Base-by-base conservation (phyloP, 2,797 vertebrate genomes). In the Poeciliopsis presidionis region DNA sequence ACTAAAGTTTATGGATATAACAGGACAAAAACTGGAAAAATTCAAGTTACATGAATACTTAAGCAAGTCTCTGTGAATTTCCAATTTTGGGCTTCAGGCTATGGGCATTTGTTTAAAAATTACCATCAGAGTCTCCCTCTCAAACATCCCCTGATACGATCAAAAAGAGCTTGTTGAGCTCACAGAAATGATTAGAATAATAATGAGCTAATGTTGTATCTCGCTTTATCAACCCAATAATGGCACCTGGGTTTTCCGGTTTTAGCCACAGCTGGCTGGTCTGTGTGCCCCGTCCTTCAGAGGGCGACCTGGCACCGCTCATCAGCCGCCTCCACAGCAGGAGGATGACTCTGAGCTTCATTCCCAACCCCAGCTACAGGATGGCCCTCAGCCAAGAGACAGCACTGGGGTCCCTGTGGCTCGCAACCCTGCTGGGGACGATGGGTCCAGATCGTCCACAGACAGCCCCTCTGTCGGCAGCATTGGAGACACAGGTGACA, bases 401-500 rank as follows among this genome's bases (percentile, higher is more conserved):
- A 8, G 18, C 70, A 39, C 61, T 0, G 16, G 22, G 13, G 70
- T 80, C 43, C 73, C 88, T 1, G 12, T 65, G 25, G 81, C 74
- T 72, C 47, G 72, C 4, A 1, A 67, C 81, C 25, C 88, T 0
- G 25, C 81, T 3, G 46, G 83, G 30, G 91, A 94, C 65, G 85
- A 92, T 0, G 93, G 90, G 63, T 94, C 95, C 86, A 93, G 90
- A 83, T 97, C 96, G 18, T 96, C 96, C 75, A 96, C 93, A 0
- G 97, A 96, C 70, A 96, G 95, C 86, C 95, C 94, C 12, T 96
- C 96, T 71, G 59, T 95, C 7, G 93, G 95, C 89, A 98, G 97
- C 88, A 81, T 92, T 0, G 95, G 96, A 53, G 96, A 98, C 0
- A 67, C 82, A 94, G 96, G 94, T 93, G 71, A 84, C 90, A 78